Base-by-base conservation (phyloP, 2,888 invertebrate species). In the Urechis unicinctus region DNA sequence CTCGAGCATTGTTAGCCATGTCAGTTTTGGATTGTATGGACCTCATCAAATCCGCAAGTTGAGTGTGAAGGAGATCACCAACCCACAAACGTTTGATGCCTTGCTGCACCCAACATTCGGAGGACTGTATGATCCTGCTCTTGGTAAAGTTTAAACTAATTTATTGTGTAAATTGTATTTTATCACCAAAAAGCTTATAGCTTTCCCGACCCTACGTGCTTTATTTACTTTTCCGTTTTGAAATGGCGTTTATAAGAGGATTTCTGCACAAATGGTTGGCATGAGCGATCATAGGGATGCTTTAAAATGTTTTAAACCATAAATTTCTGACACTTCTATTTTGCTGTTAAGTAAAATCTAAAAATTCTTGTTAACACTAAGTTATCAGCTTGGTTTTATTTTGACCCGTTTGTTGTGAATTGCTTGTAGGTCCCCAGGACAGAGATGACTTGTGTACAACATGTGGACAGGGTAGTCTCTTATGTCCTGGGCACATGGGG, bases 401-500 rank as follows among this genome's bases (percentile, higher is more conserved):
- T n/a, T n/a, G n/a, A n/a, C n/a, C n/a, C n/a, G 5, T 21, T 36
- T 50, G 41, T 52, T 50, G 6, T 31, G n/a, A 22, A n/a, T 9
- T 5, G 4, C 24, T 17, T 55, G 1, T 41, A 83, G 83, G 80
- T 57, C 73, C 79, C 21, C 56, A 63, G 59, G 85, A 85, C 17
- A 78, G 61, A 47, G 62, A 81, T 66, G 88, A 89, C 59, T 81
- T 85, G 0, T 97, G 96, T 75, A 80, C 80, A 2, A 94, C 93
- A 5, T 97, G 96, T 72, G 82, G 83, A 9, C 83, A 85, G 62
- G 82, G 82, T 22, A 74, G 84, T 46, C 72, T 82, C 5, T 80
- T 83, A 60, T 96, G 96, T 72, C 85, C 88, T 0, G 98, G 98
- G 0, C 98, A 98, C 79, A 87, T 92, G 78, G 97, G 97, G 0